A percentile compares a stretch with the other conserved stretches of the same genome.
Conservation (phyloP, 2,113 vertebrate species). For the Brachypteracias leptosomus region DNA sequence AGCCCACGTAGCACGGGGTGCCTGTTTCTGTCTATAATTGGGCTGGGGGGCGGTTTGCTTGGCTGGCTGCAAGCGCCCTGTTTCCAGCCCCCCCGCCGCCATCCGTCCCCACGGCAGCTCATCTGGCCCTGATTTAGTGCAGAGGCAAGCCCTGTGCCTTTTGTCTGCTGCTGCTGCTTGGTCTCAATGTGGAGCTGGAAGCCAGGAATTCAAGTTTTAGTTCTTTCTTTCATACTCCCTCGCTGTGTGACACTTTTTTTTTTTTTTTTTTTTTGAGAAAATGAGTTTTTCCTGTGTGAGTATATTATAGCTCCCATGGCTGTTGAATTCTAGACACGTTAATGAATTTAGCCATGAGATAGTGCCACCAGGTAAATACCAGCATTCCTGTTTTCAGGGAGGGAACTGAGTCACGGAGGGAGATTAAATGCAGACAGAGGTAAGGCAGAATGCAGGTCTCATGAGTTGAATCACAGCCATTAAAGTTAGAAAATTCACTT, state of each 20-base stretch:
- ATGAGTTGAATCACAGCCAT: not conserved
- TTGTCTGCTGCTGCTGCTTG: constrained; percentile 39
- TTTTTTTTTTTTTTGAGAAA: not conserved
- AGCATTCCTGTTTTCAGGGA: not conserved
- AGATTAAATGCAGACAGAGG: not conserved
- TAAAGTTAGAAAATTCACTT: not conserved
- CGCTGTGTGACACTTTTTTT: not conserved
- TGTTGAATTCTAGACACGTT: not conserved
- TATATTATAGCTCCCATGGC: not conserved
- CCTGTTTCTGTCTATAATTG: not conserved
- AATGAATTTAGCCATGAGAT: not conserved
- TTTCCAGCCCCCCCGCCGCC: not conserved
- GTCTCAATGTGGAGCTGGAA: constrained; percentile 22
- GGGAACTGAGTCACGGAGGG: not conserved
- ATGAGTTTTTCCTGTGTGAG: not conserved
- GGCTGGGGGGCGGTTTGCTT: not conserved
- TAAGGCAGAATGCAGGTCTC: not conserved
- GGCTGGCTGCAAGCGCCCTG: not conserved
- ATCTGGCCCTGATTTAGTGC: constrained; percentile 64
- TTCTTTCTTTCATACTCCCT: not conserved
- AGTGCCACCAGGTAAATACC: not conserved
- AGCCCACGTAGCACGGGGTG: fast-evolving
- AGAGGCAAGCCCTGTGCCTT: constrained; percentile 27
- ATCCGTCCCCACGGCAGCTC: not conserved
- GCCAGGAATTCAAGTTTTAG: constrained; percentile 41